Evolutionary conservation across 2,113 vertebrate genomes (phyloP), one percentile per base, ranked within the genome.

Genomic region (Ptychochromis oligacanthus): DNA sequence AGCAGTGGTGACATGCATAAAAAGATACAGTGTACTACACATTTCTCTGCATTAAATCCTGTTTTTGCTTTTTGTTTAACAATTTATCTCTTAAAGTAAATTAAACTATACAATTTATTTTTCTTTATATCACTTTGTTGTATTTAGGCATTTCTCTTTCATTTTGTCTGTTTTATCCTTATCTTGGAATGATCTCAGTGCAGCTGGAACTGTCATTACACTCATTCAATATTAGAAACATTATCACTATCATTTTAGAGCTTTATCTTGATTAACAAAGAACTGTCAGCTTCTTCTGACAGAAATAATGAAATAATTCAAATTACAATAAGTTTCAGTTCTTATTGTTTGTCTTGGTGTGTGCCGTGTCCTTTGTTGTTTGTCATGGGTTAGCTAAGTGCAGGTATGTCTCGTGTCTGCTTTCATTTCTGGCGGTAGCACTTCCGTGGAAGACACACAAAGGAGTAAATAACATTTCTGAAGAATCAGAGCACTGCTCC

Each of bases 291-390:
- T 7, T 22, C 20, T 38, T 62, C 6, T 34, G 20, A 61, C 59
- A 0, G 20, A 20, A 36, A 36, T 17, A 10, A 9, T 9, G n/a
- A n/a, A n/a, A n/a, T 0, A 18, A 38, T 62, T 38, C 6, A 13
- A 62, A 36, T 62, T 36, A 1, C 34, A 13, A 14, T n/a, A n/a
- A n/a, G 60, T 62, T 62, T 14, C 60, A 0, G 60, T 62, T 38
- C 18, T 64, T 7, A 12, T 22, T 40, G 12, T 64, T 64, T 62
- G 31, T 61, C 11, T 38, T n/a, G 20, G 34, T 22, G 0, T 22
- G 2, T 22, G 0, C 7, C 8, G 3, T 64, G 38, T 22, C 22
- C n/a, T 8, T 12, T 62, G 6, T 62, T 2, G 36, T 64, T 64
- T 64, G 38, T 6, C 38, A 14, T 64, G 40, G 61, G 20, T 64